These are phyloP conservation scores for Hymenopus coronatus DNA, from an alignment of 2,888 invertebrate species.

Conservation along the genomic window DNA sequence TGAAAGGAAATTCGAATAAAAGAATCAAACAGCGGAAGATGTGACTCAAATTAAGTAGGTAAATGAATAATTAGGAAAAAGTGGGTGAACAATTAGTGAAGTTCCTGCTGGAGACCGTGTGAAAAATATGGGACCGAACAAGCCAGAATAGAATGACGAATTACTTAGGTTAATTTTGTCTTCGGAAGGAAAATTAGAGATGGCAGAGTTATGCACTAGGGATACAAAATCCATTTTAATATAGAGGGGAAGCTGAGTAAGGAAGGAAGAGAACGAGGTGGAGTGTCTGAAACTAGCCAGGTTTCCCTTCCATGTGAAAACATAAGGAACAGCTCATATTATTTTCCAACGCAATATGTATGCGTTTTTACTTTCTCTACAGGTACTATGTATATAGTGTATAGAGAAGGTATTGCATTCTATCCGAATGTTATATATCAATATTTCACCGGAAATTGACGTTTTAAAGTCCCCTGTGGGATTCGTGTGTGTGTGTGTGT, in stretches of 20 bases:
- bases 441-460: too few species aligned
- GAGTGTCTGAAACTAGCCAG: not conserved
- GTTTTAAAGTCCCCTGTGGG: too few species aligned
- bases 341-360: too few species aligned
- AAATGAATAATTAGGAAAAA: not conserved
- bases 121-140: not conserved
- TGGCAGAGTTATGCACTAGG: not conserved
- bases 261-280: not conserved
- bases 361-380: too few species aligned
- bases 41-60: not conserved
- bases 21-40: not conserved
- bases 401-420: too few species aligned
- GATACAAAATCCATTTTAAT: not conserved
- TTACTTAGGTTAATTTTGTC: not conserved
- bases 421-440: too few species aligned
- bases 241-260: not conserved
- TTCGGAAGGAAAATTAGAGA: not conserved
- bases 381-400: too few species aligned
- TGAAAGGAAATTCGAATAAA: too few species aligned
- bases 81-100: not conserved
- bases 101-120: not conserved
- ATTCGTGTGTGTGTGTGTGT: too few species aligned
- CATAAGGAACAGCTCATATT: too few species aligned
- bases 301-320: too few species aligned
- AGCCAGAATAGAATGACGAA: not conserved